phyloP scores from a whole-genome alignment of 2,888 invertebrate species.

The Pandemis heparana region DNA sequence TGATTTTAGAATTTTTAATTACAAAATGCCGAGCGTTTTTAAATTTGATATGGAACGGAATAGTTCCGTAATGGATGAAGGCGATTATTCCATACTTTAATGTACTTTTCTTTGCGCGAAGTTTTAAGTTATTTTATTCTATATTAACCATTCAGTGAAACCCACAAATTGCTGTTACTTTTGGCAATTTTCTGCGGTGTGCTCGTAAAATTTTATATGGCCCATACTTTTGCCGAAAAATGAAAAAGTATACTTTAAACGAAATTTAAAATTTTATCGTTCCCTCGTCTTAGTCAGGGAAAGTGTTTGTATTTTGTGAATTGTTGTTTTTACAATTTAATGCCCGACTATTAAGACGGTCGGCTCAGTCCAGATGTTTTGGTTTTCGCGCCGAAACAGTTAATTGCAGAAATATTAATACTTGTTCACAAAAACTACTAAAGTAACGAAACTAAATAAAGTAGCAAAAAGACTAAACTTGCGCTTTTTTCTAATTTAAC shows the following conservation, averaged over 20 bases:
- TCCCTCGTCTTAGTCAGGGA: slow-evolving; percentile 18
- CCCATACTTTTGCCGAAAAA: slow-evolving; percentile 36
- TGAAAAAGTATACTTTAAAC: slow-evolving; percentile 20
- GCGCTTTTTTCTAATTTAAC: no score
- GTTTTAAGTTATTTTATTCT: slow-evolving; percentile 21
- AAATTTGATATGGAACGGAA: slow-evolving; percentile 8
- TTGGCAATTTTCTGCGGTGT: slow-evolving; percentile 39
- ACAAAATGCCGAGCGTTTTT: neutral
- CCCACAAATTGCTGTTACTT: slow-evolving; percentile 39
- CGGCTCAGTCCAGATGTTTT: neutral
- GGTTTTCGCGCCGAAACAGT: neutral
- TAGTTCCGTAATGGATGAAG: neutral
- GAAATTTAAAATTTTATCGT: slow-evolving; percentile 32
- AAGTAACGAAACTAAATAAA: no score
- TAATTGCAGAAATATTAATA: neutral
- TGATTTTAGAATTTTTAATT: slow-evolving; percentile 28
- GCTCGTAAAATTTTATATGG: slow-evolving; percentile 42
- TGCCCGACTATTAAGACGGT: neutral
- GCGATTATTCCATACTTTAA: neutral
- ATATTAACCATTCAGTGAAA: slow-evolving; percentile 20
- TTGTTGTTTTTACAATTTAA: slow-evolving; percentile 1
- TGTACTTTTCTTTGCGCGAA: slow-evolving; percentile 1
- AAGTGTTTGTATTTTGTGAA: slow-evolving; percentile 9
- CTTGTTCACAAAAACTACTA: neutral
- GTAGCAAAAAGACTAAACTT: no score